Base-by-base conservation (phyloP, 2,113 vertebrate species). In the Vulpes ferrilata region DNA sequence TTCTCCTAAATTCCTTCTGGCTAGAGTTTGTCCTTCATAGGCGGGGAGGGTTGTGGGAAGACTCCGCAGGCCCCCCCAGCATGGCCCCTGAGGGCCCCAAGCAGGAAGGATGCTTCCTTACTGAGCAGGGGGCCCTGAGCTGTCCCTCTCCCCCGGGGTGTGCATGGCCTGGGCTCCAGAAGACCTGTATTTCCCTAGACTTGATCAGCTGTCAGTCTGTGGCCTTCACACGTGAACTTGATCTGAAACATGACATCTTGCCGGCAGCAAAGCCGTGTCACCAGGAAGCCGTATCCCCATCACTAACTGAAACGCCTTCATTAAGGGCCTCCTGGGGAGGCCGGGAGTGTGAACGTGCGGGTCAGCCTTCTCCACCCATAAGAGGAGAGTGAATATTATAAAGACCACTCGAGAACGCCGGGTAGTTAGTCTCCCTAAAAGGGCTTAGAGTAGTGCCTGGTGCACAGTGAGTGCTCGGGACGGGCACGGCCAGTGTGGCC, bases 101-200 rank as follows among this genome's bases (percentile, higher is more conserved):
- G 16, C 11, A 51, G 27, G 62, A 73, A 27, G 11, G 4, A 22
- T 48, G 8, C 53, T 35, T 64, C n/a, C 73, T 69, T 23, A 19
- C 30, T 27, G 25, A 11, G 38, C 74, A 27, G 1, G 0, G 30
- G 1, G 8, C 51, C 59, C 67, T 25, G 20, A 0, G 25, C 6
- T 7, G n/a, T 57, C 32, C 25, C 25, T 65, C n/a, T 64, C 23
- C 32, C 1, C 57, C 11, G 8, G 84, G 84, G 11, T 27, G 23
- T 64, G 30, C 3, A 0, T 0, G 7, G 10, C 7, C 4, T 7
- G 22, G 27, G 22, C 1, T 20, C 79, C 55, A 12, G 55, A 30
- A 53, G 71, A 51, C 53, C 74, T 27, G 27, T 32, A 16, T 48
- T 30, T 88, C 38, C 48, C 71, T 64, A 4, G 43, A 22, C 23